Percentiles rank a stretch among this genome's conserved stretches.
Conservation (phyloP, 2,113 vertebrate genomes). For the Garra rufa region DNA sequence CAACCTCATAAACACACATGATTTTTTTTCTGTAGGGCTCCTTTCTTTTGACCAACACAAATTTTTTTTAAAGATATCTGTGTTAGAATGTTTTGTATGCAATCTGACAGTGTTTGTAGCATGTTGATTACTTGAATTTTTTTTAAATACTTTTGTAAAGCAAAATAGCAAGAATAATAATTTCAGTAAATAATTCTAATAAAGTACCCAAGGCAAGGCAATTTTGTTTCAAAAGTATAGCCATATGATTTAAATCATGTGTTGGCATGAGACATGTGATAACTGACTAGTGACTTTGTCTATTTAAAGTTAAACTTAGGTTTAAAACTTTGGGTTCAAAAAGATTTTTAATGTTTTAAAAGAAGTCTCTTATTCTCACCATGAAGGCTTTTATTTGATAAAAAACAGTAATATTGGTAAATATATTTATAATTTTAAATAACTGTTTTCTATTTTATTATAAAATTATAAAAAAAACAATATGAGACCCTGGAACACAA, state of each 20-base stretch:
- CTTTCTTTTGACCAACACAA: not conserved
- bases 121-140: not conserved
- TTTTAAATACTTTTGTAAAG: too few relatives aligned
- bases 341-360: not conserved
- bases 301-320: not conserved
- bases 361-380: not conserved
- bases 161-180: too few relatives aligned
- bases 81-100: slow-evolving; percentile 2
- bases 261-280: not conserved
- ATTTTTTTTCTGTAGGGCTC: too few relatives aligned
- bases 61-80: not conserved
- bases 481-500: too few relatives aligned
- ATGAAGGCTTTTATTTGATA: not conserved
- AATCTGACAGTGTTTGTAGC: not conserved
- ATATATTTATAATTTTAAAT: not conserved
- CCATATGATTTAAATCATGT: not conserved
- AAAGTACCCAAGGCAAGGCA: not conserved
- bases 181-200: not conserved
- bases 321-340: not conserved
- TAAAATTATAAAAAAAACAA: not conserved
- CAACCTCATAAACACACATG: slow-evolving; percentile 14
- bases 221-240: not conserved
- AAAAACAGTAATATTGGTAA: not conserved
- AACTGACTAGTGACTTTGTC: not conserved
- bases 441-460: too few relatives aligned